A percentile compares a stretch with the other conserved stretches of the same genome.
Conservation (phyloP, 2,797 vertebrate genomes). For the Eulemur coronatus region DNA sequence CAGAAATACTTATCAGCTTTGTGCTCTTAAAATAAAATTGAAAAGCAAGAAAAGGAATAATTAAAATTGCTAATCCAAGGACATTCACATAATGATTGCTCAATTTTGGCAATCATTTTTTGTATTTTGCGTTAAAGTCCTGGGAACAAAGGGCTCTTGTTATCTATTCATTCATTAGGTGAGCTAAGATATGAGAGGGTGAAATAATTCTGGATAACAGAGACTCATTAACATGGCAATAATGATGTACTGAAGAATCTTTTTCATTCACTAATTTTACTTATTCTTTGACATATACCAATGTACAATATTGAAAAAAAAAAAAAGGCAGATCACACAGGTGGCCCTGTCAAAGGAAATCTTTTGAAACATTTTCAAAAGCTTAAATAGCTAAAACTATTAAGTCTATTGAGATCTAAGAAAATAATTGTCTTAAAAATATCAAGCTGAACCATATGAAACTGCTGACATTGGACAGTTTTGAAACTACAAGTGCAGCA, state of each 20-base stretch:
- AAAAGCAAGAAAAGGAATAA: constrained; percentile 45
- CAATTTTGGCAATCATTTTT: neutral
- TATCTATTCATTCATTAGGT: neutral
- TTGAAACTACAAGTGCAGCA: neutral
- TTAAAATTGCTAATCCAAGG: constrained; percentile 49
- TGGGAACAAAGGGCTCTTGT: neutral
- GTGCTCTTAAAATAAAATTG: constrained; percentile 77
- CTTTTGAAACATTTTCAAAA: constrained; percentile 29
- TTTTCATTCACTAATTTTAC: constrained; percentile 53
- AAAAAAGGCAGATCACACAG: constrained; percentile 33
- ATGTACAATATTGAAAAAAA: neutral
- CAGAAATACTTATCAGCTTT: constrained; percentile 63
- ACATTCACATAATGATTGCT: constrained; percentile 51
- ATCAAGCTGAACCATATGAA: neutral
- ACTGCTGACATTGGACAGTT: neutral
- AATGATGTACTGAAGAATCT: neutral
- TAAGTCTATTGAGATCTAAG: neutral
- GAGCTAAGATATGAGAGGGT: neutral
- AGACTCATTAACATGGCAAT: constrained; percentile 48
- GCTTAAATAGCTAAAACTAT: constrained; percentile 27
- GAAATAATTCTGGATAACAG: constrained; percentile 16
- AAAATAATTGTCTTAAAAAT: constrained; percentile 52
- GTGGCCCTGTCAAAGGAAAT: neutral
- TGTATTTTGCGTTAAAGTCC: constrained; percentile 16
- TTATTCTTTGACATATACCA: constrained; percentile 47